Evolutionary conservation across 30 jellyfish, hydroid and myxozoan genomes (phyloP), one percentile per base, ranked within the genome.

Genomic region (Clytia hemisphaerica): DNA sequence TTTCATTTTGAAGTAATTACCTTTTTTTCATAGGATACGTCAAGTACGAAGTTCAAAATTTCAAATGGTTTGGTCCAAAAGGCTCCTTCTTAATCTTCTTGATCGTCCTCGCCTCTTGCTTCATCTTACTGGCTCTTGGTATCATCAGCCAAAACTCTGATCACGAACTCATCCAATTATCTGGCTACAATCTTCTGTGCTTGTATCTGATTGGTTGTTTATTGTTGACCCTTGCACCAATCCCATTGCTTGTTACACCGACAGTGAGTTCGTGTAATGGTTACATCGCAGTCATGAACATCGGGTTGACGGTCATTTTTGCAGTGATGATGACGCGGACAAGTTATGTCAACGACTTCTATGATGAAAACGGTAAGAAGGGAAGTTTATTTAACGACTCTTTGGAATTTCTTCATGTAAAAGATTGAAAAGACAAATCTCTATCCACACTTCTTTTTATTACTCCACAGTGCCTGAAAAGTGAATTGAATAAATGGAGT

Each of bases 91-190:
- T 89, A 72, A 74, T 89, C 28, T 74, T 89, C 36, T 53, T 89
- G 26, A 82, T 89, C 44, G 80, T 93, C 16, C 83, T 93, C 51
- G 98, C 95, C 5, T 71, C 72, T 19, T 76, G 92, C 40, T 84
- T 76, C 9, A 70, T 84, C 12, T 58, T 80, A 15, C 82, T 89
- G 64, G 83, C 95, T 0, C 51, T 89, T 67, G 98, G 94, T 14
- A 79, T 89, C 14, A 75, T 89, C 91, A 89, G 93, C 54, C 95
- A 76, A 53, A 89, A 89, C 65, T 63, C 83, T 37, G 93, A 89
- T 25, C 82, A 86, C 42, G 93, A 75, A 1, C 76, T 89, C 15
- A 93, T 89, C 33, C 72, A 80, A 55, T 3, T 77, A 1, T 75
- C 84, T 65, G 85, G 69, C 31, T 89, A 75, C 70, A 82, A 77